Evolutionary conservation across 2,888 invertebrate species (phyloP), one percentile per base, ranked within the genome.

Genomic region (Stenodera caucasica): DNA sequence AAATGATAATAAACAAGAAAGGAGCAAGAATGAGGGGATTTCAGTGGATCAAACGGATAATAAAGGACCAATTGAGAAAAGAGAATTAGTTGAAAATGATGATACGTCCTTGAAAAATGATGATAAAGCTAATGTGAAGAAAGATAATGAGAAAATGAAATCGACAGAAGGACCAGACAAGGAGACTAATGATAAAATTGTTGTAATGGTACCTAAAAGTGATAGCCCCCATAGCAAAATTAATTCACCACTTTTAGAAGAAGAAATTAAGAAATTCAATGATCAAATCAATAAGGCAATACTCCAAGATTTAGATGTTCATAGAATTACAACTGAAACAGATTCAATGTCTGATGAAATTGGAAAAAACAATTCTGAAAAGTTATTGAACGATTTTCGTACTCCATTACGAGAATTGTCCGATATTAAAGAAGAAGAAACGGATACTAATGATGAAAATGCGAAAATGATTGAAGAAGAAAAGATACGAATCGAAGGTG

Each of bases 401-500:
- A 57, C 32, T 18, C 52, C 59, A 40, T 15, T 49, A 23, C 40
- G 61, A 40, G 54, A 60, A 57, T 33, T 55, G n/a, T 56, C 57
- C 0, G 61, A 58, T 49, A 64, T 64, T 29, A 64, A 60, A 50
- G 62, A 65, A 49, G 65, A 59, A 53, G 63, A 64, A 12, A 53
- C 51, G 5, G 63, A 67, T 32, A 40, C 14, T 1, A 54, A 54
- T 54, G 54, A 40, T 26, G 50, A 49, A n/a, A 29, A 29, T 21
- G 18, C 7, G 29, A 45, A 49, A n/a, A 12, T 14, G 11, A 55
- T 18, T 26, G 49, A 55, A 32, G 55, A 30, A 0, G 18, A 23
- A 9, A 35, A 53, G 15, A 26, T 53, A 3, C 33, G 35, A 12
- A 23, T 21, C 1, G 53, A 11, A 18, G 53, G 26, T 23, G 35